phyloP scores from a whole-genome alignment of 1,140 invertebrate genomes.

The Philaenus spumarius region DNA sequence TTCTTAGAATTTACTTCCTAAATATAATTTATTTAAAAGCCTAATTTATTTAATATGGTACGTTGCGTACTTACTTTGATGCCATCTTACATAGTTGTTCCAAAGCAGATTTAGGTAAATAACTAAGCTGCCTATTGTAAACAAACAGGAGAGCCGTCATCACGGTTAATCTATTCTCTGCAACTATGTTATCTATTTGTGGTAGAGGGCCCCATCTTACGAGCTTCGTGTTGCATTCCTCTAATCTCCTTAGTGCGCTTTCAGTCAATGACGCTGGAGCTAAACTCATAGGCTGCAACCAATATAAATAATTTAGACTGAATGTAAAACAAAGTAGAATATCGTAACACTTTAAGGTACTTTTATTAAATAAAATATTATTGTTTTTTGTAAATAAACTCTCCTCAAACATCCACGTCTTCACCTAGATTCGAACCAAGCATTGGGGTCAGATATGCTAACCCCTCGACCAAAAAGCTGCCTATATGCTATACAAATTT shows the following conservation, averaged over 20 bases:
- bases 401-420: too few relatives aligned
- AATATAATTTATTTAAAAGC: not conserved
- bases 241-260: conserved; percentile 68
- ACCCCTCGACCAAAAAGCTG: too few relatives aligned
- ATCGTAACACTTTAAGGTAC: too few relatives aligned
- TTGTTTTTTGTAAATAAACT: too few relatives aligned
- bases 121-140: conserved; percentile 76
- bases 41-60: conserved; percentile 9
- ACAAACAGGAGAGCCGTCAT: conserved; percentile 79
- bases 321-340: too few relatives aligned
- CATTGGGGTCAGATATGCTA: too few relatives aligned
- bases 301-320: too few relatives aligned
- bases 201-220: conserved; percentile 81
- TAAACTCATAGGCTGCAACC: conserved; percentile 56
- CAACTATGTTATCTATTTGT: conserved; percentile 77
- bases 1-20: too few relatives aligned
- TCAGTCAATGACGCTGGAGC: conserved; percentile 69
- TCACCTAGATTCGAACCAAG: too few relatives aligned
- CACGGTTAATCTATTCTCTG: conserved; percentile 76
- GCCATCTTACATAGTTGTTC: conserved; percentile 76
- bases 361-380: conserved; percentile 6
- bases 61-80: conserved; percentile 58
- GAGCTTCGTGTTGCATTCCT: conserved; percentile 77
- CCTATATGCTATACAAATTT: too few relatives aligned
- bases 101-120: conserved; percentile 66